Evolutionary conservation across 1,140 invertebrate genomes (phyloP), one percentile per base, ranked within the genome.

Genomic region (Drosophila ercepeae): DNA sequence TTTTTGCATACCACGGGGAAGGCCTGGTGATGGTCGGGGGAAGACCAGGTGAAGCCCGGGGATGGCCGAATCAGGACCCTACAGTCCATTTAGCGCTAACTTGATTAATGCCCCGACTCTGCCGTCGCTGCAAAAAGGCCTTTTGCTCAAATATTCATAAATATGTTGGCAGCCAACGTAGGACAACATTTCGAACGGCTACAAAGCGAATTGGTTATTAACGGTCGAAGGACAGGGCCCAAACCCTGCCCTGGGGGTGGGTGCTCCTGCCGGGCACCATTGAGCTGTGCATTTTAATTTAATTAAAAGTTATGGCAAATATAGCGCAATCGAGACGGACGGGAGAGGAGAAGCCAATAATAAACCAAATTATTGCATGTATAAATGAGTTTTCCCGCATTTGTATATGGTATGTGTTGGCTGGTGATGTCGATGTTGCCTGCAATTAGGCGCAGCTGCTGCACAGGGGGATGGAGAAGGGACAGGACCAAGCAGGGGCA

Each of bases 231-330:
- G 34, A 11, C 34, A 55, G 11, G 19, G 19, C 18, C 32, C 19
- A 8, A 7, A 13, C 21, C 55, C 49, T 14, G 19, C 23, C 18
- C 23, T n/a, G n/a, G n/a, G n/a, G n/a, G n/a, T n/a, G n/a, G n/a
- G n/a, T n/a, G n/a, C 34, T n/a, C 50, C 34, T 39, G 45, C 27
- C 45, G 34, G 71, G 7, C 14, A 11, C 39, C 75, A 86, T 86
- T 81, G 71, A 71, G 82, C 74, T 86, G 82, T 81, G 82, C 77
- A 86, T 88, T 86, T 86, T 86, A 86, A 86, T 86, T 88, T 75
- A 86, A 86, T 86, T 86, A 86, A 86, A 86, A 86, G 82, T 86
- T 86, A 86, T 86, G 83, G 82, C 77, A 84, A 86, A 81, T 84
- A 81, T 86, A 65, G 50, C 72, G 50, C 60, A 73, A 86, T 25